These are phyloP conservation scores for Eumacrocentrus americanus DNA, from an alignment of 2,888 invertebrate species.

Conservation along the genomic window DNA sequence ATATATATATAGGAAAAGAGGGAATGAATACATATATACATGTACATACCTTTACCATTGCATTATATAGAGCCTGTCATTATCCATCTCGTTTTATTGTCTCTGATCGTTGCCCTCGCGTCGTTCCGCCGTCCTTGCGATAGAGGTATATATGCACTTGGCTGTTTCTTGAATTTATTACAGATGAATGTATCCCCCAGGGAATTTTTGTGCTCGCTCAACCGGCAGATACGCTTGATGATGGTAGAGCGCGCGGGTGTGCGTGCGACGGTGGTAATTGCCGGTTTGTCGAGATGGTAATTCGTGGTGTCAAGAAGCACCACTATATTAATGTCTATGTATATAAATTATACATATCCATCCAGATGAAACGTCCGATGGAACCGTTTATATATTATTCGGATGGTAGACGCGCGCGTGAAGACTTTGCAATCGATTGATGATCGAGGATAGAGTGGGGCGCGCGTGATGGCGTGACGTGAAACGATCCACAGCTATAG, in stretches of 20 bases:
- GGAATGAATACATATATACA: neutral
- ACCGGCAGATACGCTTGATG: slow-evolving; percentile 23
- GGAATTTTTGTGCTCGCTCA: slow-evolving; percentile 30
- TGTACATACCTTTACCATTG: no score
- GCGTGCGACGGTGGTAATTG: slow-evolving; percentile 34
- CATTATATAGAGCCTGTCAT: slow-evolving; percentile 18
- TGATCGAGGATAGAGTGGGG: slow-evolving; percentile 4
- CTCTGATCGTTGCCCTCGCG: slow-evolving; percentile 19
- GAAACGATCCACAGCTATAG: slow-evolving; percentile 30
- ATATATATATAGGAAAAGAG: neutral
- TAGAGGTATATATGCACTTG: slow-evolving; percentile 12
- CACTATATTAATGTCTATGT: neutral
- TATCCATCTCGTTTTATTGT: slow-evolving; percentile 19
- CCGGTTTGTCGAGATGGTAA: slow-evolving; percentile 31
- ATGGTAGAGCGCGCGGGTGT: slow-evolving; percentile 23
- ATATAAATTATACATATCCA: neutral
- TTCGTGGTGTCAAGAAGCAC: slow-evolving; percentile 18
- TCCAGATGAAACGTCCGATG: neutral
- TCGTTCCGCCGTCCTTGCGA: slow-evolving; percentile 19
- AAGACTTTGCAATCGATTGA: slow-evolving; percentile 14
- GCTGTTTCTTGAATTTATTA: slow-evolving; percentile 33
- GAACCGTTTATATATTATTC: neutral
- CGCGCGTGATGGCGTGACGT: slow-evolving; percentile 31
- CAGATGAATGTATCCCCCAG: slow-evolving; percentile 23
- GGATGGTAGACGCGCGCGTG: neutral